These are phyloP conservation scores for Caenorhabditis briggsae DNA, from an alignment of 1,140 invertebrate genomes.

Conservation along the genomic window DNA sequence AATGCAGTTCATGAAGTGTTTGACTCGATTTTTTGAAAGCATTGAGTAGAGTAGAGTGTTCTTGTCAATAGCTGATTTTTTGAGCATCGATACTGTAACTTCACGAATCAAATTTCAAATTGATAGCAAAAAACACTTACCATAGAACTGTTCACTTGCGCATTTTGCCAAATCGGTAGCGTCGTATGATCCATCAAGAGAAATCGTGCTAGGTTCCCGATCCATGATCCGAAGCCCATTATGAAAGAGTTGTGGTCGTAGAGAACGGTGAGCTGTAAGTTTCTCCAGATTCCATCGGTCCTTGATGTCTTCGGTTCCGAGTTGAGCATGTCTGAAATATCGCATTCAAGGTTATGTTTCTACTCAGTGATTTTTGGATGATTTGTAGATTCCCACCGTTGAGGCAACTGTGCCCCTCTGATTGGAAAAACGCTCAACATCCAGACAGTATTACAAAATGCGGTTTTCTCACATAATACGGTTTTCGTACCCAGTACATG, in stretches of 20 bases:
- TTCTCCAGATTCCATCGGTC: conserved; percentile 42
- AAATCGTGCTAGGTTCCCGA: conserved; percentile 21
- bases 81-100: conserved; percentile 5
- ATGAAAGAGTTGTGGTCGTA: conserved; percentile 20
- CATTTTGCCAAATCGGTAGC: neutral
- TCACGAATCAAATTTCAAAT: neutral
- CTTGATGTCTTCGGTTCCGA: conserved; percentile 39
- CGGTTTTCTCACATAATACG: no score
- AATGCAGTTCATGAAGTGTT: conserved; percentile 58
- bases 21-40: conserved; percentile 55
- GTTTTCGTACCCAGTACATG: no score
- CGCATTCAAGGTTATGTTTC: no score
- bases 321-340: conserved; percentile 53
- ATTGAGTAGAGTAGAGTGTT: neutral
- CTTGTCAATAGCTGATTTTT: conserved; percentile 4
- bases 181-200: conserved; percentile 15
- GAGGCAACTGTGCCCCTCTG: no score
- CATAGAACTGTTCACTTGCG: conserved; percentile 38
- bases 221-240: conserved; percentile 39
- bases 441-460: no score
- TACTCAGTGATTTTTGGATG: no score
- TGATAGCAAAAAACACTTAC: neutral
- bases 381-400: no score
- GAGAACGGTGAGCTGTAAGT: conserved; percentile 11
- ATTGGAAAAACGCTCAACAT: no score